Conservation (phyloP, 2,113 vertebrate genomes). For the Cynopterus brachyotis region DNA sequence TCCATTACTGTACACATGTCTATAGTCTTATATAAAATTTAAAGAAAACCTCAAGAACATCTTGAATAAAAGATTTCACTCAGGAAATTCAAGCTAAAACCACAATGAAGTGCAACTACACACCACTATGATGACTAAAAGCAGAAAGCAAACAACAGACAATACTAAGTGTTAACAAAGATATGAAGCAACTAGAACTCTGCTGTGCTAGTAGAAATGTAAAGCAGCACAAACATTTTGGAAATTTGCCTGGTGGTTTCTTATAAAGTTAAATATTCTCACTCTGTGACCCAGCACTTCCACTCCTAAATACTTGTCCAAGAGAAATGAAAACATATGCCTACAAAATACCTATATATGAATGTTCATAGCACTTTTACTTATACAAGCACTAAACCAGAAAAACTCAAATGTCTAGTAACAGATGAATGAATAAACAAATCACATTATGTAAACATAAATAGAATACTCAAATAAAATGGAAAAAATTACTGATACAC, state of each 20-base stretch:
- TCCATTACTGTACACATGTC: background rate
- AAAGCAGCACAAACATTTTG: background rate
- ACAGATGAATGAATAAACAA: background rate
- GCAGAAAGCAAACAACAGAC: background rate
- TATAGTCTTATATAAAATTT: background rate
- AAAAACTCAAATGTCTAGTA: background rate
- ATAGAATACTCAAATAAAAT: background rate
- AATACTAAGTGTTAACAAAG: background rate
- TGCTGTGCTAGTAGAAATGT: background rate
- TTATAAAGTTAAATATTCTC: slow-evolving; percentile 4
- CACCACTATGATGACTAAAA: background rate
- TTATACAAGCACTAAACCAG: background rate
- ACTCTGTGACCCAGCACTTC: background rate
- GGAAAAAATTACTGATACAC: background rate
- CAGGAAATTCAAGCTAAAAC: slow-evolving; percentile 37
- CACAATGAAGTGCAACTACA: background rate
- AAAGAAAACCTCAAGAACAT: background rate
- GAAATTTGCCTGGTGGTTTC: background rate
- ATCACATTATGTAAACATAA: background rate
- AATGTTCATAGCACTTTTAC: background rate
- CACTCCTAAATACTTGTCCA: background rate
- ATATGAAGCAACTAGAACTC: background rate
- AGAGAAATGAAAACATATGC: slow-evolving; percentile 14
- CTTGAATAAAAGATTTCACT: slow-evolving; percentile 1
- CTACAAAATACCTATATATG: background rate